Percentiles rank a stretch among this genome's conserved stretches.
These are phyloP conservation scores for Lophura nycthemera DNA, from an alignment of 2,113 vertebrate species.

Conservation along the genomic window DNA sequence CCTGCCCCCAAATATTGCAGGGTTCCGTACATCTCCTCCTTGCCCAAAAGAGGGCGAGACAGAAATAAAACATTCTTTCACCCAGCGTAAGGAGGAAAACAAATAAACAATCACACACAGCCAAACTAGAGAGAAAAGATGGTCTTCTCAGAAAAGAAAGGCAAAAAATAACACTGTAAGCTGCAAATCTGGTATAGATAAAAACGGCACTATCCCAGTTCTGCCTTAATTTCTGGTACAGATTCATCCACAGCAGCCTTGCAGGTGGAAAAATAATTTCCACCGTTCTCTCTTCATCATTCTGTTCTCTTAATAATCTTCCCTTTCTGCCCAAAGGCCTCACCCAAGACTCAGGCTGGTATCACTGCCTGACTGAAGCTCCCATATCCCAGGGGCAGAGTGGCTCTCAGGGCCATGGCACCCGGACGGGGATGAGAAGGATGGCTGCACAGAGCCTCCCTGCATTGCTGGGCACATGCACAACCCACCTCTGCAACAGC, in stretches of 20 bases:
- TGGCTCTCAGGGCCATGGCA: background rate
- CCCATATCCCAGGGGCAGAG: background rate
- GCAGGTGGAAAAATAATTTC: background rate
- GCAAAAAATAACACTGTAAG: background rate
- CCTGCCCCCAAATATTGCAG: background rate
- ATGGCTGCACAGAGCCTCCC: background rate
- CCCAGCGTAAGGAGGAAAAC: background rate
- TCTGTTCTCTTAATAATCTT: background rate
- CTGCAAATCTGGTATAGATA: background rate
- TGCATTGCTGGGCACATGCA: background rate
- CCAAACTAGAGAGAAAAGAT: background rate
- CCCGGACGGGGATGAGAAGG: background rate
- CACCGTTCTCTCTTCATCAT: background rate
- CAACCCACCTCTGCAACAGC: background rate
- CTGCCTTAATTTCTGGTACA: background rate
- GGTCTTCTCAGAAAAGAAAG: background rate
- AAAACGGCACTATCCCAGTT: background rate
- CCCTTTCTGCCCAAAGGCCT: background rate
- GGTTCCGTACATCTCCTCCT: background rate
- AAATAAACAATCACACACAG: background rate
- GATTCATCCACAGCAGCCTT: background rate
- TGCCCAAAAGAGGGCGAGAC: background rate
- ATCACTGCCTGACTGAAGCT: background rate
- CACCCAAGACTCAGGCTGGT: background rate
- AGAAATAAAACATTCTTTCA: background rate